Conservation (phyloP, 2,888 invertebrate genomes). For the Colletes collaris region DNA sequence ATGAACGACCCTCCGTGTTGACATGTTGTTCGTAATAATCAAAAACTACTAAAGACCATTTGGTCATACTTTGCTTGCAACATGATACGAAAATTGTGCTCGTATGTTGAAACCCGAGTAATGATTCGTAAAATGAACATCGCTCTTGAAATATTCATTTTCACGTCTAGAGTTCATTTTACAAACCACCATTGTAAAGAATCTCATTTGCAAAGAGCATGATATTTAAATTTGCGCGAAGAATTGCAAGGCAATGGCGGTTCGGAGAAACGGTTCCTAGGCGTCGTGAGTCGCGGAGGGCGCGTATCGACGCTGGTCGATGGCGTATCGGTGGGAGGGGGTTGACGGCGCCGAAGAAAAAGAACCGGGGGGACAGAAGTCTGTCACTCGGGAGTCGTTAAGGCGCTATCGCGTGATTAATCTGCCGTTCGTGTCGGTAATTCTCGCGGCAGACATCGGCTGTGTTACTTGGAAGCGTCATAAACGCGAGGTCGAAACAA, state of each 20-base stretch:
- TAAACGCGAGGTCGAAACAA: slow-evolving; percentile 65
- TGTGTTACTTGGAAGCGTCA: slow-evolving; percentile 64
- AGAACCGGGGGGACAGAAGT: slow-evolving; percentile 32
- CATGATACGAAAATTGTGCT: no score
- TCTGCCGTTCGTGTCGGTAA: slow-evolving; percentile 53
- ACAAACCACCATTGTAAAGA: no score
- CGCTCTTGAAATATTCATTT: no score
- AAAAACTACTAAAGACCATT: no score
- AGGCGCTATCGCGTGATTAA: slow-evolving; percentile 71
- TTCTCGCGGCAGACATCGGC: slow-evolving; percentile 63
- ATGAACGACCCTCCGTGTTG: no score
- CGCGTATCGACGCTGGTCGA: slow-evolving; percentile 37
- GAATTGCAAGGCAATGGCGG: background rate
- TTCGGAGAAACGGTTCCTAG: slow-evolving; percentile 2
- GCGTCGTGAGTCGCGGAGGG: background rate
- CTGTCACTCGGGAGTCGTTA: slow-evolving; percentile 66
- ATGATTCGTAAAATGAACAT: no score
- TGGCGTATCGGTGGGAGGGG: background rate
- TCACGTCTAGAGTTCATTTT: no score
- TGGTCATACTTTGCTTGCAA: no score
- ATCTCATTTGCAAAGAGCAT: no score
- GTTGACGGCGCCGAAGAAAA: slow-evolving; percentile 24
- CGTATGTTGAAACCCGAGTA: no score
- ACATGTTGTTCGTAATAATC: no score
- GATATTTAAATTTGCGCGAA: no score